Evolutionary conservation across 2,888 invertebrate genomes (phyloP).

Genomic region (Carterocephalus palaemon): DNA sequence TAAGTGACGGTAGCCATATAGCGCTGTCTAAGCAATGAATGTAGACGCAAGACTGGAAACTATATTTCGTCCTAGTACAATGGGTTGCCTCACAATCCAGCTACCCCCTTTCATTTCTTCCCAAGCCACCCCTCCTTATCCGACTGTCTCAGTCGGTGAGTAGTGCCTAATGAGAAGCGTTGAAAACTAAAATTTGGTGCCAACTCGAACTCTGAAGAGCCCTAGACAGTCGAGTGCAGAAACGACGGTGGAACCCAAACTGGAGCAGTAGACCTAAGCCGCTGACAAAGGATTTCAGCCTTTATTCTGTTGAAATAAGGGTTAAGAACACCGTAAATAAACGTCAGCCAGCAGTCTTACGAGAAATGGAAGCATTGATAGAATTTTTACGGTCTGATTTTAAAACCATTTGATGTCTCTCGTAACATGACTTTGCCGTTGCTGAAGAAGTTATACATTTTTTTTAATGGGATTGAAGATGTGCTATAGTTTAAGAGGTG

Average conservation of each 20-base stretch:
- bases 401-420: slow-evolving; percentile 46
- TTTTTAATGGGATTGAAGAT: neutral
- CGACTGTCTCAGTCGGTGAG: slow-evolving; percentile 40
- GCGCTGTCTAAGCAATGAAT: slow-evolving; percentile 20
- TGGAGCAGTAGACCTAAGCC: slow-evolving; percentile 32
- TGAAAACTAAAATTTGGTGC: slow-evolving; percentile 75
- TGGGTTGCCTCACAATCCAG: slow-evolving; percentile 45
- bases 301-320: slow-evolving; percentile 31
- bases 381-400: slow-evolving; percentile 53
- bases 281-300: slow-evolving; percentile 30
- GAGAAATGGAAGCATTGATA: slow-evolving; percentile 58
- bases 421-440: slow-evolving; percentile 47
- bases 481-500: too few species aligned
- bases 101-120: slow-evolving; percentile 29
- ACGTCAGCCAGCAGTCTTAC: slow-evolving; percentile 31
- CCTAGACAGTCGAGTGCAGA: slow-evolving; percentile 48
- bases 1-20: slow-evolving; percentile 40
- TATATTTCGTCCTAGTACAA: slow-evolving; percentile 65
- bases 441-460: slow-evolving; percentile 23
- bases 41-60: slow-evolving; percentile 47
- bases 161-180: slow-evolving; percentile 72
- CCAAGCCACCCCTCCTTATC: slow-evolving; percentile 34
- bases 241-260: slow-evolving; percentile 41
- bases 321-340: slow-evolving; percentile 35
- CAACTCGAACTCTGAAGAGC: slow-evolving; percentile 72